Conservation (phyloP, 2,888 invertebrate species). For the Cryptops parisi region DNA sequence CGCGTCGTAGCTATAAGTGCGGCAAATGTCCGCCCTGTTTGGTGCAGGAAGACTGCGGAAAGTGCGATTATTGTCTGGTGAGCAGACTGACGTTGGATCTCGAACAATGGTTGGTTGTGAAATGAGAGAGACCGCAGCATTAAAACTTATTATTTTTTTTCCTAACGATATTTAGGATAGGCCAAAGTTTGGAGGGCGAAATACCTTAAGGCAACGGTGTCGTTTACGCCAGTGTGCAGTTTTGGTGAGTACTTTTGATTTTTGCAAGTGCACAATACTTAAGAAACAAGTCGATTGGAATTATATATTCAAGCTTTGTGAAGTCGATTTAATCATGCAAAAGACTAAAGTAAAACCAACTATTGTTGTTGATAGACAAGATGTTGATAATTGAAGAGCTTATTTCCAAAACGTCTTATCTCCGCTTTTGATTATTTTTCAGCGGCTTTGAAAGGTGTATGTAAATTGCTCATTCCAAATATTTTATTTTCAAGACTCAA, state of each 20-base stretch:
- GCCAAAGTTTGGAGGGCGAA: conserved; percentile 13
- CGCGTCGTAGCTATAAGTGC: conserved; percentile 15
- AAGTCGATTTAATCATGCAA: no score
- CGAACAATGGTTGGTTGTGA: no score
- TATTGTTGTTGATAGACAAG: background rate
- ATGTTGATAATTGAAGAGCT: background rate
- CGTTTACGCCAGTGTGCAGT: conserved; percentile 11
- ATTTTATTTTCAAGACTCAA: no score
- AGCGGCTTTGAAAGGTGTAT: no score
- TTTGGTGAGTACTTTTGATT: conserved; percentile 4
- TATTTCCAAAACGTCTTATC: no score
- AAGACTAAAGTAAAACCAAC: background rate
- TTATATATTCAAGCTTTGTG: no score
- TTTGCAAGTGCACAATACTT: background rate
- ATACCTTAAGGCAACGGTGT: conserved; percentile 12
- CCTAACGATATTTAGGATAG: conserved; percentile 2
- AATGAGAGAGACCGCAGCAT: no score
- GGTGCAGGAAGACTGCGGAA: conserved; percentile 16
- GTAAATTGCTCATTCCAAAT: no score
- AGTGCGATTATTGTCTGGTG: conserved; percentile 14
- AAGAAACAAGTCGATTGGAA: no score
- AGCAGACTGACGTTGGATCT: no score
- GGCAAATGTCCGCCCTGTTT: conserved; percentile 15
- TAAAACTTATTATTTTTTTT: background rate
- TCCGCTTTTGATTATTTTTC: no score